Base-by-base conservation (phyloP, 1,140 invertebrate genomes). In the Neodiprion fabricii region DNA sequence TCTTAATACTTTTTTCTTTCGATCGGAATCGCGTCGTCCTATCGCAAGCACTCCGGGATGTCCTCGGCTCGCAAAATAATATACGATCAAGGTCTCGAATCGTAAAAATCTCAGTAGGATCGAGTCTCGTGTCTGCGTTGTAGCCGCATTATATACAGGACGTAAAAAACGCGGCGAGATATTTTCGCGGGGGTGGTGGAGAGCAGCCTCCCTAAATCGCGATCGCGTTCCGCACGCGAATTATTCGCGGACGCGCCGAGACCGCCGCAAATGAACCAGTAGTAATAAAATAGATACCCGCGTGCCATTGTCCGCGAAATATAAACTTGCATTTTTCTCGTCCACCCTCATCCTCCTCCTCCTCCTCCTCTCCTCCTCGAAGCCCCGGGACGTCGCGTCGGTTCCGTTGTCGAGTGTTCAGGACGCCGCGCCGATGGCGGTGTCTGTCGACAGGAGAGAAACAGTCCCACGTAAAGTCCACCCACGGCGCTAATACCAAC, bases 401-500 rank as follows among this genome's bases (percentile, higher is more conserved):
- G 53, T 61, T 9, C 28, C 53, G 53, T 61, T 61, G 53, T 61
- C 53, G 53, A 61, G 11, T 61, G 12, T 14, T 14, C 71, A 49
- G 7, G 71, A 49, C n/a, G 49, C 12, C 71, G 71, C 14, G 71
- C 12, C 50, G 50, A 28, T 53, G 48, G 23, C 53, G 68, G 72
- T 50, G 67, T 70, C 40, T n/a, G 40, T 71, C 75, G 70, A 61
- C 53, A 61, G 53, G 53, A 61, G 53, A 61, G 79, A 82, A 83
- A 77, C 78, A 79, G 80, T 77, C 82, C 81, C 78, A 83, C 82
- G 79, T 83, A 78, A 74, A 74, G 77, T 82, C 81, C 83, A 82
- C 83, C 84, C 78, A 84, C 83, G 79, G 67, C 76, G 72, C 78
- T 81, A 83, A 85, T 82, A 86, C 84, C 84, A 85, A 82, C 53